A percentile compares a stretch with the other conserved stretches of the same genome.
These are phyloP conservation scores for Meteorus sp. DNA, from an alignment of 1,140 invertebrate species.

Conservation along the genomic window DNA sequence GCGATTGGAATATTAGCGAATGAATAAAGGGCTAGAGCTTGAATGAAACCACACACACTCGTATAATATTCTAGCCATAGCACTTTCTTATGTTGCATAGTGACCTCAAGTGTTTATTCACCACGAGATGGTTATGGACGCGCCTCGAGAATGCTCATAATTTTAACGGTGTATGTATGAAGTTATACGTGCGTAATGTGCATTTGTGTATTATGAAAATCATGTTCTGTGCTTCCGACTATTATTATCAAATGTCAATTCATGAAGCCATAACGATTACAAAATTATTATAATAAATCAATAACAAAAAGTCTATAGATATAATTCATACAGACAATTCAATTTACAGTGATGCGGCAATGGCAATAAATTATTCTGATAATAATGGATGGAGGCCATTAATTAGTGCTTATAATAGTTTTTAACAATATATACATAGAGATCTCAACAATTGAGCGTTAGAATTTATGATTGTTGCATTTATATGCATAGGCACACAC, in stretches of 20 bases:
- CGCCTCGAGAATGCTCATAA: too few relatives aligned
- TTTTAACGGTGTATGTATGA: too few relatives aligned
- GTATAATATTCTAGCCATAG: slow-evolving; percentile 37
- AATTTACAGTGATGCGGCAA: neutral
- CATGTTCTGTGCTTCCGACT: too few relatives aligned
- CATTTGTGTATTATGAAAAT: neutral
- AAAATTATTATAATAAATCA: neutral
- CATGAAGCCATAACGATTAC: slow-evolving; percentile 2
- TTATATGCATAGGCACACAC: too few relatives aligned
- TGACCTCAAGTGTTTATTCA: neutral
- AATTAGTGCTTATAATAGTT: slow-evolving; percentile 9
- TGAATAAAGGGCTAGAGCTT: slow-evolving; percentile 14
- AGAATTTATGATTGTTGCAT: too few relatives aligned
- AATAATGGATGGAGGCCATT: neutral
- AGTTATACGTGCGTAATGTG: neutral
- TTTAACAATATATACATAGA: slow-evolving; percentile 17
- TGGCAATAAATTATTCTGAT: neutral
- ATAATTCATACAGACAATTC: neutral
- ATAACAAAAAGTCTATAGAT: too few relatives aligned
- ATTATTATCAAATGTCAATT: too few relatives aligned
- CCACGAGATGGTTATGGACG: too few relatives aligned
- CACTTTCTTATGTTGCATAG: slow-evolving; percentile 15
- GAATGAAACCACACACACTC: slow-evolving; percentile 34
- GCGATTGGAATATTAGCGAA: slow-evolving; percentile 45
- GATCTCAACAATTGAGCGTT: slow-evolving; percentile 11